These are phyloP conservation scores for Heloderma charlesbogerti DNA, from an alignment of 2,113 vertebrate genomes.

Conservation along the genomic window DNA sequence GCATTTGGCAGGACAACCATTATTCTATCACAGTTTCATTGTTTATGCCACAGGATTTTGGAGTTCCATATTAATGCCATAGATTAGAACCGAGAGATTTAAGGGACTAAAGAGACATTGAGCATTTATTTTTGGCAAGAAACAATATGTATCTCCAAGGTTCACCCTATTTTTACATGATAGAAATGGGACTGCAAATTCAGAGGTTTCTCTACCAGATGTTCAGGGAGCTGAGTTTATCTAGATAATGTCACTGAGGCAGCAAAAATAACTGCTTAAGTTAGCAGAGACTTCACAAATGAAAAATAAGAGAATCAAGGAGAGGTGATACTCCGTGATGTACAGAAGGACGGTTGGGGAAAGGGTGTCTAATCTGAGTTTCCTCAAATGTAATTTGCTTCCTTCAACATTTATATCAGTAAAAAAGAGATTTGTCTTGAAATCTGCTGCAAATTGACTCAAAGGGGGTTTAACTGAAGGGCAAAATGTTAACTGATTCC, in stretches of 20 bases:
- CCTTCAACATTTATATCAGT: not conserved
- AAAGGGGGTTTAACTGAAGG: not conserved
- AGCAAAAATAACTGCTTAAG: conserved; percentile 14
- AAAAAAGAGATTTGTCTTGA: not conserved
- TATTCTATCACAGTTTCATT: not conserved
- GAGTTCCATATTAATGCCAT: not conserved
- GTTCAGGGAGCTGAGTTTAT: conserved; percentile 36
- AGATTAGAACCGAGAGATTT: not conserved
- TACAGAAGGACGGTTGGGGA: not conserved
- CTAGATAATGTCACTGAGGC: conserved; percentile 36
- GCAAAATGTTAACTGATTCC: not conserved
- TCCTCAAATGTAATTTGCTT: not conserved
- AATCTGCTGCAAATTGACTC: not conserved
- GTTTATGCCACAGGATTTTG: not conserved
- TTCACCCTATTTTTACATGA: conserved; percentile 22
- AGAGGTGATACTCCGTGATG: not conserved
- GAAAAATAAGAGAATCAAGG: conserved; percentile 17
- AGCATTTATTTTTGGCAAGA: not conserved
- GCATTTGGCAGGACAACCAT: not conserved
- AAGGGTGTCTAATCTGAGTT: accelerated
- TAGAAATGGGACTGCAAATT: conserved; percentile 29
- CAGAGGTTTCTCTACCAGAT: conserved; percentile 44
- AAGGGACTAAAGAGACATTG: not conserved
- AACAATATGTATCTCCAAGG: conserved; percentile 30
- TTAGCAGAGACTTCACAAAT: conserved; percentile 31